phyloP scores from a whole-genome alignment of 2,797 vertebrate species.

The Malacoctenus gilli region DNA sequence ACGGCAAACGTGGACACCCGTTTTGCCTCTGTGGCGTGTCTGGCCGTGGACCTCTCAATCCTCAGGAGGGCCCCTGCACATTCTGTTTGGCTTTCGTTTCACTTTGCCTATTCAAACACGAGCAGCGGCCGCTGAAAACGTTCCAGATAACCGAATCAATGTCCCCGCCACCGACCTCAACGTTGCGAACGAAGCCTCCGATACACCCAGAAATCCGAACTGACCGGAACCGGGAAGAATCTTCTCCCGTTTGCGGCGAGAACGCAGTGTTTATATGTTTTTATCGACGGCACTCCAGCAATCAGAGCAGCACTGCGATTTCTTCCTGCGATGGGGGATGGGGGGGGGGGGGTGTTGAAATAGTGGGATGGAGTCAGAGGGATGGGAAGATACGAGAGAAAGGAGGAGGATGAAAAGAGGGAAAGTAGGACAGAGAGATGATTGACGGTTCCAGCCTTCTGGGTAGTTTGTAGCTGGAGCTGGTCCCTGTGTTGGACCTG shows the following conservation, averaged over 20 bases:
- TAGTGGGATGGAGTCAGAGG: constrained; percentile 46
- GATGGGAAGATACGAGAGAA: constrained; percentile 51
- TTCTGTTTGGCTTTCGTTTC: constrained; percentile 24
- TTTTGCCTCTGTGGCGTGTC: constrained; percentile 31
- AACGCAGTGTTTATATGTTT: constrained; percentile 52
- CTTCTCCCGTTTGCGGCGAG: constrained; percentile 43
- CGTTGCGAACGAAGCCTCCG: constrained; percentile 20
- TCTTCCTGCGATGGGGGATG: constrained; percentile 24
- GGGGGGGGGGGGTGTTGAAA: constrained; percentile 40
- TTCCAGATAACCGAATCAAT: constrained; percentile 7
- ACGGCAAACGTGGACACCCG: constrained; percentile 11
- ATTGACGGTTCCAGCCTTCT: constrained; percentile 57
- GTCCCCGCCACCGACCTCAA: constrained; percentile 8
- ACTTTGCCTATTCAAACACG: constrained; percentile 42
- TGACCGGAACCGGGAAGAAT: constrained; percentile 10
- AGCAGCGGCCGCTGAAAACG: too few relatives aligned
- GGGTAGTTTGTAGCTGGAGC: constrained; percentile 51
- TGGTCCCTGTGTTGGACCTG: constrained; percentile 51
- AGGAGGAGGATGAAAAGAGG: constrained; percentile 54
- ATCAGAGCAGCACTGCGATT: constrained; percentile 48
- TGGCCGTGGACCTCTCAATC: constrained; percentile 11
- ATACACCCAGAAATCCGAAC: constrained; percentile 14
- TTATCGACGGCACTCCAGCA: constrained; percentile 53
- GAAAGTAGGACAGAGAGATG: constrained; percentile 69
- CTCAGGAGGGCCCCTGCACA: background rate